Base-by-base conservation (phyloP, 2,113 vertebrate species). In the Odocoileus virginianus region DNA sequence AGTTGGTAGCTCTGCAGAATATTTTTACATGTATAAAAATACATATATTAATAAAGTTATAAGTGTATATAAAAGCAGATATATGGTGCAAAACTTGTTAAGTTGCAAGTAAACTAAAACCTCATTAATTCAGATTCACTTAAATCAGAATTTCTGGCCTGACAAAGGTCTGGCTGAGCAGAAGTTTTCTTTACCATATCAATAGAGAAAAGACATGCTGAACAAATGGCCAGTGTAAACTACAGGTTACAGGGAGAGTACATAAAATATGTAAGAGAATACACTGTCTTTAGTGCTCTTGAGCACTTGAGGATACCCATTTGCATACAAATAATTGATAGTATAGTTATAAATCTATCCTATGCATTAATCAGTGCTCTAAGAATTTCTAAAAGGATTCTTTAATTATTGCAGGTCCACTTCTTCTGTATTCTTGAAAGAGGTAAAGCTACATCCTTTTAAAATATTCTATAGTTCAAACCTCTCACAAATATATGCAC, bases 61-160 rank as follows among this genome's bases (percentile, higher is more conserved):
- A 43, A 28, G 14, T 76, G 33, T 85, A 86, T 91, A 52, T 71
- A 79, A 96, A 95, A 60, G 57, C 23, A 94, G 45, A 83, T 95
- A 94, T 45, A 87, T 58, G 89, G 57, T 60, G 25, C n/a, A 96
- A 96, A 97, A 78, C 30, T 43, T 87, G 88, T 87, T 95, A 94
- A 93, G 30, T 79, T 90, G 61, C 89, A 96, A 97, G 95, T 93
- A 95, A 95, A 94, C 36, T 94, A 58, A 94, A 95, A 55, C 7
- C 23, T 97, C 79, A 89, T 93, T 97, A 97, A 97, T 93, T 93
- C 57, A 87, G 61, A 87, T 23, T 95, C 86, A 57, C 57, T 87
- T 93, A 95, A 93, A 78, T 87, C 78, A 19, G 71, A 96, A 97
- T 91, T 97, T 97, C 57, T 94, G 67, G 83, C 88, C 88, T 96